Evolutionary conservation across 2,113 vertebrate species (phyloP).

Genomic region (Oncorhynchus gorbuscha): DNA sequence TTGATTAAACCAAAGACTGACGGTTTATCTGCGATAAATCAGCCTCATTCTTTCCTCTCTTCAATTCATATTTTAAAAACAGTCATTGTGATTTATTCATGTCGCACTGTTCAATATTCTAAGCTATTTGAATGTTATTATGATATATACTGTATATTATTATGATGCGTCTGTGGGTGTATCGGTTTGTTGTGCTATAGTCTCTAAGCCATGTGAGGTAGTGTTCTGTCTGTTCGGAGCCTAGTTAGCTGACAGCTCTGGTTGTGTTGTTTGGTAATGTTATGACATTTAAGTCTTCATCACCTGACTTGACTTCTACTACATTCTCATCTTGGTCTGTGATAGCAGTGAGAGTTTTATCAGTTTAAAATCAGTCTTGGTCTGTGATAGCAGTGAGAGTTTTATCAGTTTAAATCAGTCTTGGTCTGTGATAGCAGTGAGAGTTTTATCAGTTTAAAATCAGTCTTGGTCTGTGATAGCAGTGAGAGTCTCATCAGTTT

Average conservation of each 20-base stretch:
- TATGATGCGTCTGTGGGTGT: conserved; percentile 23
- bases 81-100: conserved; percentile 58
- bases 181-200: conserved; percentile 4
- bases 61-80: conserved; percentile 40
- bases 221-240: conserved; percentile 7
- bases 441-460: conserved; percentile 26
- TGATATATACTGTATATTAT: too few species aligned
- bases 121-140: conserved; percentile 60
- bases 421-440: too few species aligned
- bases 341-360: conserved; percentile 25
- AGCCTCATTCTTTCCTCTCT: not conserved
- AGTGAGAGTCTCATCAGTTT: conserved; percentile 24
- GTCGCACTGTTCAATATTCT: conserved; percentile 31
- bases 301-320: not conserved
- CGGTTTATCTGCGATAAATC: conserved; percentile 39
- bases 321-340: not conserved
- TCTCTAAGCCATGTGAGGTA: not conserved
- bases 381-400: not conserved
- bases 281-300: conserved; percentile 51
- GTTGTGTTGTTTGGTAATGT: conserved; percentile 45
- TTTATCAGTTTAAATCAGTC: conserved; percentile 19
- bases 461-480: too few species aligned
- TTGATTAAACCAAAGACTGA: conserved; percentile 32
- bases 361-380: not conserved
- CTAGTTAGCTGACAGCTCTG: conserved; percentile 35